phyloP scores from a whole-genome alignment of 92 coral and sea anemone genomes.

The Galaxea fascicularis region DNA sequence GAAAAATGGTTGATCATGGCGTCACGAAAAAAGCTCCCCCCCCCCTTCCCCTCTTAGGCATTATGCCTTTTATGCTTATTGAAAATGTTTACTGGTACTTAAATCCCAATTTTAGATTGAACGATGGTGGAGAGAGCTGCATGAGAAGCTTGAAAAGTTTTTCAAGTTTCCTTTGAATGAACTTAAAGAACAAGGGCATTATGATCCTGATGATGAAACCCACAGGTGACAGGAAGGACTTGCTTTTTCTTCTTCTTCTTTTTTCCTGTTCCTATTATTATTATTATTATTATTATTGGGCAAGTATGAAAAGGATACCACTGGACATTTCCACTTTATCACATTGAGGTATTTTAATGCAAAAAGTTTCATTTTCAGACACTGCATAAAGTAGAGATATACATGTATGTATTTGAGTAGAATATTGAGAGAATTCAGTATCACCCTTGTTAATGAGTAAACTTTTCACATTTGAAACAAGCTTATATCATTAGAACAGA shows the following conservation, averaged over 20 bases:
- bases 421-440: constrained; percentile 3
- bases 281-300: constrained; percentile 9
- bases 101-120: constrained; percentile 51
- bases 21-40: too few relatives aligned
- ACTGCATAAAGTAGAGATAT: neutral
- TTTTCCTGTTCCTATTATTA: neutral
- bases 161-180: constrained; percentile 59
- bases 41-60: too few relatives aligned
- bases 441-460: constrained; percentile 2
- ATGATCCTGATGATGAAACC: constrained; percentile 58
- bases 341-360: constrained; percentile 10
- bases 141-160: constrained; percentile 63
- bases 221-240: constrained; percentile 50
- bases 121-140: constrained; percentile 70
- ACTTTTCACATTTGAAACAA: constrained; percentile 1
- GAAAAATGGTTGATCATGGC: too few relatives aligned
- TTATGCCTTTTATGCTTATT: constrained; percentile 5
- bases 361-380: neutral
- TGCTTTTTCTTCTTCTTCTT: neutral
- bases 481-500: constrained; percentile 10
- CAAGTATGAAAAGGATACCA: constrained; percentile 1
- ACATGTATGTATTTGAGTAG: neutral
- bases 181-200: constrained; percentile 62
- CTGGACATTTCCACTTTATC: neutral
- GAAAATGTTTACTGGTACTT: neutral